Evolutionary conservation across 2,797 vertebrate genomes (phyloP).

Genomic region (Myotis findleyi): DNA sequence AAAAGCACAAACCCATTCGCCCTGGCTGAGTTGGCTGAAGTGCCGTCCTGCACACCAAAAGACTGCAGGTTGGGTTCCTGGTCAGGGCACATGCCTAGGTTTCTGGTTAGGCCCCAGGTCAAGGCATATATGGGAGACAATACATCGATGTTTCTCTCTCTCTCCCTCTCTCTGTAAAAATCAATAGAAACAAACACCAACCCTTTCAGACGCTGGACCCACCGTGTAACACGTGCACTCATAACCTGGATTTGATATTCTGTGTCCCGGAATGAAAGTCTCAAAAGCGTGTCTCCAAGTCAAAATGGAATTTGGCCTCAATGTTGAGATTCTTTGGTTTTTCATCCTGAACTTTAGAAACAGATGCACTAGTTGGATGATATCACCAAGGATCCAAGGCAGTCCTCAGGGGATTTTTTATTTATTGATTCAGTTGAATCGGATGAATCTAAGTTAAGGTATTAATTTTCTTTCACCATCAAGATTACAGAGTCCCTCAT

Average conservation of each 20-base stretch:
- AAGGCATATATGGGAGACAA: not conserved
- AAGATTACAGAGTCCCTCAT: not conserved
- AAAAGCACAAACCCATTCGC: not conserved
- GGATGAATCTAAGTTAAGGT: conserved; percentile 8
- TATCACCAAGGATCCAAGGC: not conserved
- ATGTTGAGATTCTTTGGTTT: not conserved
- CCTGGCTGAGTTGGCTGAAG: not conserved
- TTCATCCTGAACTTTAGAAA: conserved; percentile 47
- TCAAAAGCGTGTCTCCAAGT: not conserved
- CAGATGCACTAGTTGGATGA: not conserved
- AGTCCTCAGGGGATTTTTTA: not conserved
- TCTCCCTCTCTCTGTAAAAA: not conserved
- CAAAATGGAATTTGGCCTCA: conserved; percentile 31
- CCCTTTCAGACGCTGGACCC: not conserved
- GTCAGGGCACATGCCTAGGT: not conserved
- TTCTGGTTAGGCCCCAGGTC: not conserved
- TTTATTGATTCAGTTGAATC: not conserved
- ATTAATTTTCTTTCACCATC: conserved; percentile 1
- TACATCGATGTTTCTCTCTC: not conserved
- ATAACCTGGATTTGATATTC: not conserved
- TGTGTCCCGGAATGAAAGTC: not conserved
- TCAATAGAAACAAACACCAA: not conserved
- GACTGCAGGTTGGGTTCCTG: not conserved
- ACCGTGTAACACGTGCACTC: not conserved
- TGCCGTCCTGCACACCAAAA: not conserved